Base-by-base conservation (phyloP, 2,113 vertebrate genomes). In the Cinclus mexicanus region DNA sequence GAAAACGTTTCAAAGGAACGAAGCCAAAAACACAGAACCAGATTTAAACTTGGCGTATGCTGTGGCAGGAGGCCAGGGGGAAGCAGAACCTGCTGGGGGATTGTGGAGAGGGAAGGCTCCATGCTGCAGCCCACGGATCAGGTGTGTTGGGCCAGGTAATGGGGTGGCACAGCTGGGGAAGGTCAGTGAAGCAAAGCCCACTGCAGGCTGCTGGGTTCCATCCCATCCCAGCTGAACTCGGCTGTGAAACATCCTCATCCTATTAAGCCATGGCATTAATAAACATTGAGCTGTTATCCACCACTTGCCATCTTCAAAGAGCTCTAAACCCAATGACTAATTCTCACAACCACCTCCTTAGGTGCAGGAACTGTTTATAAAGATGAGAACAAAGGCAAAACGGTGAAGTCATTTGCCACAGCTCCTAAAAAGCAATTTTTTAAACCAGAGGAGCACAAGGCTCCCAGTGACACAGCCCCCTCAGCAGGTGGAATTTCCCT, bases 1-100 rank as follows among this genome's bases (percentile, higher is more conserved):
- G 87, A 93, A 96, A 95, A 91, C 70, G 64, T 87, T 87, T 57
- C 19, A 41, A 86, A 90, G 77, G 75, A 79, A 83, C 1, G 1
- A 87, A 94, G 91, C 95, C 94, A 96, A 76, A 92, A 94, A 65
- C 85, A 89, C 80, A 92, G 93, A 94, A 83, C 14, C 89, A 93
- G 90, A 94, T 95, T 92, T 78, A 75, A 94, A 90, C 80, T 89
- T 14, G 80, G 94, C 56, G 0, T 41, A 46, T 28, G 79, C 77
- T 64, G 39, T 83, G 96, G 94, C 94, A 93, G 65, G 52, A 93
- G 67, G 81, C 96, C 97, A 91, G 75, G 1, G 35, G 35, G 85
- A 78, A 88, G 83, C 46, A 79, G 61, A 94, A 87, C n/a, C 61
- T 59, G 83, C 28, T 88, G 37, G 65, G 71, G 76, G 37, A 93